Base-by-base conservation (phyloP, 1,140 invertebrate genomes). In the Papilio polytes region DNA sequence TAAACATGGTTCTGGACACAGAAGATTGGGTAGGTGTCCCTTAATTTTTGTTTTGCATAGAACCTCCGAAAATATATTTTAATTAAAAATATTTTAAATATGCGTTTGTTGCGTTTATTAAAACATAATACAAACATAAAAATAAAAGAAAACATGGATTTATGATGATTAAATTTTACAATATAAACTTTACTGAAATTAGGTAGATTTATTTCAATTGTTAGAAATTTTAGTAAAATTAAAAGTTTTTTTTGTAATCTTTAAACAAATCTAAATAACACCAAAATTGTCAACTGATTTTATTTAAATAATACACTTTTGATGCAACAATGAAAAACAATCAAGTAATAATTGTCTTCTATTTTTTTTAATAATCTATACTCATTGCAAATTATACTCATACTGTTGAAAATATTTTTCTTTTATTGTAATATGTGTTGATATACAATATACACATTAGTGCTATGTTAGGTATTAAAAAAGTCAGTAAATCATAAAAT, bases 1-100 rank as follows among this genome's bases (percentile, higher is more conserved):
- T 87, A 88, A 93, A 90, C 87, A 95, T 95, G 94, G 94, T 90
- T 93, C 93, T 94, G 90, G 92, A 94, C 85, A 94, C 93, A 84
- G 91, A 94, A 94, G 92, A 95, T 86, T 95, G 94, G 94, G 94
- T 95, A 94, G 90, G 94, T 94, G 84, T 72, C 73, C 15, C 31
- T 7, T 7, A 22, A 51, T 18, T 20, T 44, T 80, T 51, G n/a
- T 6, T 8, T 51, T 83, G 73, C 15, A 41, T 26, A 72, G 59
- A 80, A 73, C 15, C 44, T 77, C 80, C 18, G 53, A 72, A 80
- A 78, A 63, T 31, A 12, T 48, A 79, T 80, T 51, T n/a, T 73
- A 36, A 83, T 63, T 80, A 73, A 56, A 44, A 18, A 56, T 63
- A 9, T 31, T 1, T 6, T 0, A 12, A 18, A 70, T 3, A 36